These are phyloP conservation scores for Ibycter americanus DNA, from an alignment of 2,797 vertebrate species.

Conservation along the genomic window DNA sequence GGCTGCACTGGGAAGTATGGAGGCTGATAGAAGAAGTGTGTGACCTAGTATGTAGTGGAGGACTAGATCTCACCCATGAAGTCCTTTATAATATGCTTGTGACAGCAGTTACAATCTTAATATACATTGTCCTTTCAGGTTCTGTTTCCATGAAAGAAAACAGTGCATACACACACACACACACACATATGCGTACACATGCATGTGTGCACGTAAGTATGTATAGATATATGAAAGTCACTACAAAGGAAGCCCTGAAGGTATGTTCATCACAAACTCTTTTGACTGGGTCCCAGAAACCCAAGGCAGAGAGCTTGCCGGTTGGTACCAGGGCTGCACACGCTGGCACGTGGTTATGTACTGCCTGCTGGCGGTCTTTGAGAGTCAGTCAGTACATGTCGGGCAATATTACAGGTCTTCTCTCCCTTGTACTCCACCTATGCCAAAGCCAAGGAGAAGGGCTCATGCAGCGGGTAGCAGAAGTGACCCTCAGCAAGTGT, in stretches of 20 bases:
- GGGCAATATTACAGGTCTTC: neutral
- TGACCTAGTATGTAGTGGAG: neutral
- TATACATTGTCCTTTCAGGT: neutral
- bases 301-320: neutral
- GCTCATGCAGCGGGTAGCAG: neutral
- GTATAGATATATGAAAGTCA: neutral
- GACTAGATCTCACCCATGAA: neutral
- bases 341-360: neutral
- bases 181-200: fast-evolving
- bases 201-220: neutral
- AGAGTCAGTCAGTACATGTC: neutral
- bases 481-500: neutral
- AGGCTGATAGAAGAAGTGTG: neutral
- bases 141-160: neutral
- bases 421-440: neutral
- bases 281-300: neutral
- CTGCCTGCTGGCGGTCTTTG: neutral
- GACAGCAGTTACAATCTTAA: neutral
- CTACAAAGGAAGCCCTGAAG: neutral
- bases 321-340: neutral
- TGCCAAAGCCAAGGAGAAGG: neutral
- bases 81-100: neutral
- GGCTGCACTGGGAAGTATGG: neutral
- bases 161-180: fast-evolving
- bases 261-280: neutral